Base-by-base conservation (phyloP, 2,888 invertebrate genomes). In the Agrilus mali region DNA sequence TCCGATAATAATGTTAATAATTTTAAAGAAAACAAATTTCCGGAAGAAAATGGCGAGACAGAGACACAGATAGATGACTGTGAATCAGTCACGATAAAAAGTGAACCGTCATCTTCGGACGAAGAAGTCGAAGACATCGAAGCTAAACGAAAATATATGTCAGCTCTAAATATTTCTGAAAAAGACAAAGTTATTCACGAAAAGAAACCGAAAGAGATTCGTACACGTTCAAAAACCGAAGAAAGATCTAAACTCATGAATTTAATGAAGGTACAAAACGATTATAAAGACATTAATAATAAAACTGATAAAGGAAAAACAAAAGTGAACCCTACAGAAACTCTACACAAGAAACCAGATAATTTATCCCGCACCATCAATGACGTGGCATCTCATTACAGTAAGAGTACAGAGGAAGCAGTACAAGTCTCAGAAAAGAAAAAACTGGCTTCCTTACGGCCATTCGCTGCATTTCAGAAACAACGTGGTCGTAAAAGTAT, bases 131-230 rank as follows among this genome's bases (percentile, higher is more conserved):
- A 56, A 47, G 55, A 60, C 39, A 54, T 59, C 48, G 60, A 62
- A 45, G 54, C 56, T 13, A 61, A 61, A 50, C 53, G 57, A 38
- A 55, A 59, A 41, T 63, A 62, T 45, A 46, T 64, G 34, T 63
- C 63, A 0, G 63, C 65, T 1, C 52, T 64, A 41, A 64, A 64
- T 47, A 64, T 63, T 41, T 58, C 58, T 0, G 63, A 63, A 47
- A 63, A 57, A 48, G 44, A 27, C 10, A 27, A 27, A 27, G 10
- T 27, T 10, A 10, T 53, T 12, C 48, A 49, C n/a, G 50, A 54
- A 36, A 55, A 52, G 7, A 52, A 46, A 33, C 52, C 55, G 41
- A 52, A 56, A 35, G 58, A 60, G 44, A 63, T 63, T 36, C 47
- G 60, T 32, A 59, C 59, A 10, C 48, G 60, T 20, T 59, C 61